phyloP scores from a whole-genome alignment of 2,113 vertebrate species.

The Urocitellus parryii region DNA sequence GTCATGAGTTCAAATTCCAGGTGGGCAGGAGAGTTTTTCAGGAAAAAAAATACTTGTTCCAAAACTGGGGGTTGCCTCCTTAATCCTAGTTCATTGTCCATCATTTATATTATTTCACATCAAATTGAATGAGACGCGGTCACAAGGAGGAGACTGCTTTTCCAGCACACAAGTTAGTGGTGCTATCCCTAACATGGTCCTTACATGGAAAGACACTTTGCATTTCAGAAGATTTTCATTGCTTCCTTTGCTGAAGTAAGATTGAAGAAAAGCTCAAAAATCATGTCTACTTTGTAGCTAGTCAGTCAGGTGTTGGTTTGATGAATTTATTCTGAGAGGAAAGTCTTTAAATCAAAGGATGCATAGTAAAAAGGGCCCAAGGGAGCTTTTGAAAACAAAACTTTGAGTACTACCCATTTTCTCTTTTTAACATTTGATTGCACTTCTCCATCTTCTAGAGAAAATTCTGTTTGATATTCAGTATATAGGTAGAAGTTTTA shows the following conservation, averaged over 20 bases:
- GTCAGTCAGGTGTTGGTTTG: neutral
- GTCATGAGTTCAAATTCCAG: constrained; percentile 48
- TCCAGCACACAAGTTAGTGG: neutral
- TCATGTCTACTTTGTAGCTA: neutral
- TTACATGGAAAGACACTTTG: neutral
- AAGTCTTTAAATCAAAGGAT: constrained; percentile 51
- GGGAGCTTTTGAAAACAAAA: neutral
- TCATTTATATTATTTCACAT: neutral
- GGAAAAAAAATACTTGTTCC: neutral
- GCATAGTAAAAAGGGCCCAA: neutral
- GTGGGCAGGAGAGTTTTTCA: constrained; percentile 19
- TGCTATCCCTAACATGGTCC: neutral
- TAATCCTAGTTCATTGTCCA: neutral
- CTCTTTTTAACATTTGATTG: constrained; percentile 26
- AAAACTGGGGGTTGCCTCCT: neutral
- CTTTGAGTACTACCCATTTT: constrained; percentile 54
- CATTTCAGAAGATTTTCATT: neutral
- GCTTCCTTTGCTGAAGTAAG: neutral
- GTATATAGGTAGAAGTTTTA: neutral
- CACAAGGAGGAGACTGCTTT: no score
- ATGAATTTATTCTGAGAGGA: constrained; percentile 26
- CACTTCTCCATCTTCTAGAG: neutral
- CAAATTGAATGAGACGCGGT: neutral
- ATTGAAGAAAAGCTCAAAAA: neutral
- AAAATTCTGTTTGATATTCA: neutral